A percentile compares a stretch with the other conserved stretches of the same genome.
These are phyloP conservation scores for Semicossyphus pulcher DNA, from an alignment of 2,113 vertebrate genomes.

Conservation along the genomic window DNA sequence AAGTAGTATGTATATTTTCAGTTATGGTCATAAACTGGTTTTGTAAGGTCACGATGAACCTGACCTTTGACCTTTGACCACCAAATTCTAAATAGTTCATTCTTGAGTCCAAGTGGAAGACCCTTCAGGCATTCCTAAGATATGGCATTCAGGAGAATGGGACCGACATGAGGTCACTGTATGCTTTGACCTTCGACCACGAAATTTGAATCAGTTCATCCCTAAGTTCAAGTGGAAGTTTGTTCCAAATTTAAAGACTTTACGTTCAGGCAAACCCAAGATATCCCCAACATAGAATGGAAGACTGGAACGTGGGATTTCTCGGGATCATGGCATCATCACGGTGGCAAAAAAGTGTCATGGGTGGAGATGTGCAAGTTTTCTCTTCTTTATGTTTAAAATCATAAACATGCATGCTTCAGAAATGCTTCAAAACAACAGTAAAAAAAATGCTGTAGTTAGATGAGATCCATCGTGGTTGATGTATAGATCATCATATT, in stretches of 20 bases:
- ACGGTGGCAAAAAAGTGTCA: no score
- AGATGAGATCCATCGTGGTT: constrained; percentile 1
- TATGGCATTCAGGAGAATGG: not conserved
- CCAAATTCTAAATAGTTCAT: not conserved
- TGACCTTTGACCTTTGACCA: not conserved
- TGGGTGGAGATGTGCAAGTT: no score
- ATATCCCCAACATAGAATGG: no score
- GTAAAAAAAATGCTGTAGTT: constrained; percentile 1
- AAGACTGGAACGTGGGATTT: no score
- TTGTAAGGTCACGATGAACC: no score
- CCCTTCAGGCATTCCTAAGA: not conserved
- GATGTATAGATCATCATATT: constrained; percentile 9
- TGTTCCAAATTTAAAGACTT: not conserved
- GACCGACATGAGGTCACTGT: not conserved
- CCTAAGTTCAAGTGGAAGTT: not conserved
- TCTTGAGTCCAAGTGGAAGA: not conserved
- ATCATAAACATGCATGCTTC: not conserved
- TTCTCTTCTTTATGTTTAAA: not conserved
- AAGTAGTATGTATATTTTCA: not conserved
- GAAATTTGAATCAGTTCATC: not conserved
- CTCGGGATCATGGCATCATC: no score
- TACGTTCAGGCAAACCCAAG: no score
- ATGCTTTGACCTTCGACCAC: not conserved
- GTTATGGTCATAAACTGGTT: not conserved
- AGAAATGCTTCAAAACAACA: constrained; percentile 15